phyloP scores from a whole-genome alignment of 2,888 invertebrate genomes.

The Eristalinus sepulchralis region DNA sequence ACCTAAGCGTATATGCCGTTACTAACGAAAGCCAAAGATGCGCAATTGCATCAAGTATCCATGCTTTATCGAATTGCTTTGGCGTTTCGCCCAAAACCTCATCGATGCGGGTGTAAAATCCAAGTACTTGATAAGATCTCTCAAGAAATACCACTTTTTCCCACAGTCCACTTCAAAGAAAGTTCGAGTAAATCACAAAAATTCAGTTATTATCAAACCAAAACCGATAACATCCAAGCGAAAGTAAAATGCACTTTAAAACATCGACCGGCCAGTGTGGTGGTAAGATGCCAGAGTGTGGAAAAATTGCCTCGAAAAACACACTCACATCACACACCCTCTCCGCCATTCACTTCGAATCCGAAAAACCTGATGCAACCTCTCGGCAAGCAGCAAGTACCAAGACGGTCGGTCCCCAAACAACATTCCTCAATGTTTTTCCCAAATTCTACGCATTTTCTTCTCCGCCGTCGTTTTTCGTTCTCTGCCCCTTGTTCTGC shows the following conservation, averaged over 20 bases:
- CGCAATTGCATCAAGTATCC: too few species aligned
- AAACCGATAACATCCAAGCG: neutral
- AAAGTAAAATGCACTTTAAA: constrained; percentile 16
- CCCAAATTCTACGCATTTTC: constrained; percentile 55
- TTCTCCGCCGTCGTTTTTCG: neutral
- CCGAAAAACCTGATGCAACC: constrained; percentile 34
- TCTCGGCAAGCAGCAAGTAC: neutral
- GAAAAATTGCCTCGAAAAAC: constrained; percentile 12
- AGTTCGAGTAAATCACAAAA: too few species aligned
- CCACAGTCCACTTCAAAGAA: too few species aligned
- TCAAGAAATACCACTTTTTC: too few species aligned
- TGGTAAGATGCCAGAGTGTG: constrained; percentile 7
- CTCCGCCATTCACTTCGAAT: constrained; percentile 2
- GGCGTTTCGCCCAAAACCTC: too few species aligned
- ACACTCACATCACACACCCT: constrained; percentile 13
- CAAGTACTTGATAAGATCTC: too few species aligned
- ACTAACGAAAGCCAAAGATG: too few species aligned
- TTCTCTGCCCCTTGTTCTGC: neutral
- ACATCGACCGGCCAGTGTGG: constrained; percentile 6
- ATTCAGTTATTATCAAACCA: neutral
- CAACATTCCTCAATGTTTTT: constrained; percentile 43
- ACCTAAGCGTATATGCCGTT: too few species aligned
- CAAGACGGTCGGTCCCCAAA: constrained; percentile 21
- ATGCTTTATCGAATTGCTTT: too few species aligned
- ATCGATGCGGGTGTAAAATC: too few species aligned